Evolutionary conservation across 1,140 invertebrate genomes (phyloP).

Genomic region (Sitodiplosis mosellana): DNA sequence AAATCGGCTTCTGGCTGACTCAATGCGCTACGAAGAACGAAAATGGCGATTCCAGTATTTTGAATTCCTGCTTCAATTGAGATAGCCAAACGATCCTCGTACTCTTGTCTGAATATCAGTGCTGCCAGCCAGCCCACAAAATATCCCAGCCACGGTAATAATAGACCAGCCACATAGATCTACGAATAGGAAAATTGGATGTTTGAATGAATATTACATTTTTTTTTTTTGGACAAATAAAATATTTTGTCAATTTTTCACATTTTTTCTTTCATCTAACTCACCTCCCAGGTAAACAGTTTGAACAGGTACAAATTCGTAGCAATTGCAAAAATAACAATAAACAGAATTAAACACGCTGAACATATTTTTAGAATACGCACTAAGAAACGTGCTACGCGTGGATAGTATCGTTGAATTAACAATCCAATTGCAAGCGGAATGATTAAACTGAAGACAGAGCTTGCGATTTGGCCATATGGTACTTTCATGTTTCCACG

Average conservation of each 20-base stretch:
- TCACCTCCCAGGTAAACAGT: constrained; percentile 69
- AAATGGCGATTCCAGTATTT: constrained; percentile 84
- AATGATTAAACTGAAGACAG: constrained; percentile 60
- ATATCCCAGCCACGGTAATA: constrained; percentile 78
- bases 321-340: constrained; percentile 79
- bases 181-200: constrained; percentile 15
- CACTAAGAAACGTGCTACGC: constrained; percentile 46
- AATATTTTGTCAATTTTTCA: too few relatives aligned
- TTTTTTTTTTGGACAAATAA: background rate
- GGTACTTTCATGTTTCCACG: constrained; percentile 55
- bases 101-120: constrained; percentile 35
- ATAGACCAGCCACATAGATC: constrained; percentile 65
- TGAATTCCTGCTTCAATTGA: constrained; percentile 87
- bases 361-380: constrained; percentile 75
- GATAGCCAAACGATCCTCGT: constrained; percentile 62
- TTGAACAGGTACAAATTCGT: constrained; percentile 85
- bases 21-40: constrained; percentile 52
- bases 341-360: constrained; percentile 63
- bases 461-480: constrained; percentile 54
- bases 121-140: constrained; percentile 46
- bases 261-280: too few relatives aligned
- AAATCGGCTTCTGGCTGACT: constrained; percentile 56
- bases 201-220: constrained; percentile 12
- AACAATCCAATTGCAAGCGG: constrained; percentile 65
- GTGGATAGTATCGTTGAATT: constrained; percentile 48